A percentile compares a stretch with the other conserved stretches of the same genome.
These are phyloP conservation scores for Holotrichia oblita DNA, from an alignment of 1,140 invertebrate genomes.

Conservation along the genomic window DNA sequence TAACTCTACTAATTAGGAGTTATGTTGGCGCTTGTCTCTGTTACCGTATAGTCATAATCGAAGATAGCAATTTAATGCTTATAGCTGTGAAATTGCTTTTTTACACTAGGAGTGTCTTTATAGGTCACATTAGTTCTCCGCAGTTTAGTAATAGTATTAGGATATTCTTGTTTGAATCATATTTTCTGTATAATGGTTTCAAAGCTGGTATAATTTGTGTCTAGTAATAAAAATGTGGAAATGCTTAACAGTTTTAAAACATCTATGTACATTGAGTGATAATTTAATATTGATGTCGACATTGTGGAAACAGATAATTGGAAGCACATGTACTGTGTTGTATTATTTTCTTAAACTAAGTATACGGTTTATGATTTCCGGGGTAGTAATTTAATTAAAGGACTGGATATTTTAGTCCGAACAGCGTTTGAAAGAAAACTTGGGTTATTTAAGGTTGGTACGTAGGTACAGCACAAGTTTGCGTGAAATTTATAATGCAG, in stretches of 20 bases:
- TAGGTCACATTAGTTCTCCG: background rate
- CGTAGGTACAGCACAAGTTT: too few species aligned
- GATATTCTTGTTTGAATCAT: background rate
- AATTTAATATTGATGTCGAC: background rate
- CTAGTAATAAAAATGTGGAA: constrained; percentile 4
- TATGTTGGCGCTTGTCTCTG: background rate
- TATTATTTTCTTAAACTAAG: constrained; percentile 7
- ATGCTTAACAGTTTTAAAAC: background rate
- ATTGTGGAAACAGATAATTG: background rate
- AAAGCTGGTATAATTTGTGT: background rate
- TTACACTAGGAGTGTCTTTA: background rate
- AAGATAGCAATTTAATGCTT: background rate
- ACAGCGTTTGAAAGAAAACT: too few species aligned
- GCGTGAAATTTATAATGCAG: too few species aligned
- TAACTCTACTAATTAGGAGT: background rate
- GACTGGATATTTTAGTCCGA: too few species aligned
- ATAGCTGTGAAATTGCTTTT: background rate
- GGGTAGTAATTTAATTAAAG: background rate
- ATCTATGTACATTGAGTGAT: background rate
- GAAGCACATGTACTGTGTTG: background rate
- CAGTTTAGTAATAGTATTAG: background rate
- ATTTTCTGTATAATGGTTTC: too few species aligned
- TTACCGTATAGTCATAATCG: background rate
- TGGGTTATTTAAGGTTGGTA: too few species aligned
- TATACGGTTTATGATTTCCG: background rate